These are phyloP conservation scores for Zaprionus nigranus DNA, from an alignment of 1,140 invertebrate species.

Conservation along the genomic window DNA sequence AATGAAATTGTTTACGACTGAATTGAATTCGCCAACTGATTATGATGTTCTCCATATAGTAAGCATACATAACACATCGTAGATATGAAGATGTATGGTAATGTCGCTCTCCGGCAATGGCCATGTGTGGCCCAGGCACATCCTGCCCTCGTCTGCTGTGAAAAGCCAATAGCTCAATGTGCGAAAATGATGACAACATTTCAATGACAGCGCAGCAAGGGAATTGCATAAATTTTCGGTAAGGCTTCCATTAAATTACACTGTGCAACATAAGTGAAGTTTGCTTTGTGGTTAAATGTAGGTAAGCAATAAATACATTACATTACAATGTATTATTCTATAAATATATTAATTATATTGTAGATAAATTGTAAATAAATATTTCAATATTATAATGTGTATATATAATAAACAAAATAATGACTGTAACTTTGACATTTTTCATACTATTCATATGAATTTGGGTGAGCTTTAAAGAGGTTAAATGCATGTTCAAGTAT, in stretches of 20 bases:
- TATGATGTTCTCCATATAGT: constrained; percentile 39
- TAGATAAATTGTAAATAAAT: neutral
- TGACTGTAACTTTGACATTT: too few relatives aligned
- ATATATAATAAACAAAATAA: too few relatives aligned
- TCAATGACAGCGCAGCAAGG: constrained; percentile 32
- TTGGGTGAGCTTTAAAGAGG: too few relatives aligned
- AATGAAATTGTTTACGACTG: constrained; percentile 65
- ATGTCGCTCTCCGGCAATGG: neutral
- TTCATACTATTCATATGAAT: too few relatives aligned
- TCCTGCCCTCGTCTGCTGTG: constrained; percentile 25
- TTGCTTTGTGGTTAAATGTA: neutral
- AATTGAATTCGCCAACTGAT: constrained; percentile 62
- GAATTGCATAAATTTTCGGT: constrained; percentile 65
- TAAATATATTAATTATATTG: too few relatives aligned
- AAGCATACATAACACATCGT: neutral
- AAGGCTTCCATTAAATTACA: constrained; percentile 56
- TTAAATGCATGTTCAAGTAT: too few relatives aligned
- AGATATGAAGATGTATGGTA: neutral
- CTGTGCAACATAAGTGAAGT: neutral
- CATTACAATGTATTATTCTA: too few relatives aligned
- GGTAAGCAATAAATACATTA: too few relatives aligned
- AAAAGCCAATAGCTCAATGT: constrained; percentile 69
- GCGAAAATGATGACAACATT: constrained; percentile 64
- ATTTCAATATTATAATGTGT: neutral
- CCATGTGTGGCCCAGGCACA: neutral